A percentile compares a stretch with the other conserved stretches of the same genome.
These are phyloP conservation scores for Euglossa dilemma DNA, from an alignment of 1,140 invertebrate genomes.

Conservation along the genomic window DNA sequence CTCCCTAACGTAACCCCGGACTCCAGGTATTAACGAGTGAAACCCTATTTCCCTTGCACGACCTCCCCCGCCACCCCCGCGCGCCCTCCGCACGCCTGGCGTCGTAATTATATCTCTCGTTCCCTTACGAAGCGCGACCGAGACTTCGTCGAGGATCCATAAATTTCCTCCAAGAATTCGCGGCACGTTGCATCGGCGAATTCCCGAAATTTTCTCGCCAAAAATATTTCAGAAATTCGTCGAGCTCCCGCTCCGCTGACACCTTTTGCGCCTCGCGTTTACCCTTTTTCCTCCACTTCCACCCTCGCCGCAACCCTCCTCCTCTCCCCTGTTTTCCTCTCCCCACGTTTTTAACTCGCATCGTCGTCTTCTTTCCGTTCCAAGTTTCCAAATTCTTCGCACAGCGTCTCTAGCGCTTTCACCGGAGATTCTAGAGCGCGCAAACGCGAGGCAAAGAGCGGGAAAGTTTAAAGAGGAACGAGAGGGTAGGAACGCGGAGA, in stretches of 20 bases:
- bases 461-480: neutral
- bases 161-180: conserved; percentile 65
- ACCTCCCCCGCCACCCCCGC: neutral
- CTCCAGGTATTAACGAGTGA: conserved; percentile 51
- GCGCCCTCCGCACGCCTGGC: neutral
- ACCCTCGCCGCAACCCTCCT: too few species aligned
- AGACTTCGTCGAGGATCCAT: conserved; percentile 66
- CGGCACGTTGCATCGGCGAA: conserved; percentile 57
- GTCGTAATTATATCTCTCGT: conserved; percentile 64
- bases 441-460: neutral
- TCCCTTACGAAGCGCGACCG: conserved; percentile 57
- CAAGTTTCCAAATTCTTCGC: neutral
- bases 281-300: neutral
- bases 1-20: conserved; percentile 38
- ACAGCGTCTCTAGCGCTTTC: neutral
- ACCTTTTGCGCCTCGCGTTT: conserved; percentile 1
- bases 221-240: conserved; percentile 66
- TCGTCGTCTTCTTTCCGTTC: neutral
- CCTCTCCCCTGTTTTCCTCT: neutral
- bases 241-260: conserved; percentile 1
- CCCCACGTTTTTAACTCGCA: too few species aligned
- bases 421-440: neutral
- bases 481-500: too few species aligned
- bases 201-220: conserved; percentile 64
- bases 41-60: conserved; percentile 11